Evolutionary conservation across 2,797 vertebrate genomes (phyloP).

Genomic region (Mico argentatus): DNA sequence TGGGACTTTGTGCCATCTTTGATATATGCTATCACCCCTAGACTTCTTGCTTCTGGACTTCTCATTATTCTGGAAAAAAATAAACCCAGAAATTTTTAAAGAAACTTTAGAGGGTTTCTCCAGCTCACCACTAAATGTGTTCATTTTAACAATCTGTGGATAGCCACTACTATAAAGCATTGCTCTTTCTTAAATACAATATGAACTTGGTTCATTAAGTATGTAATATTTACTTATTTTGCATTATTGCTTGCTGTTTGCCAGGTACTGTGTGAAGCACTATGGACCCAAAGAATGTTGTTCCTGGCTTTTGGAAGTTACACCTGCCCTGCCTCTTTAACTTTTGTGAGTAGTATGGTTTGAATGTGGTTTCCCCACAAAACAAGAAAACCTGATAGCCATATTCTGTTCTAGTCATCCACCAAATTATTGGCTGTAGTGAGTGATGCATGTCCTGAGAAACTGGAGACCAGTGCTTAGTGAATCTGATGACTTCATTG

Average conservation of each 20-base stretch:
- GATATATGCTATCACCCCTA: not conserved
- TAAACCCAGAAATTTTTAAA: too few species aligned
- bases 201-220: not conserved
- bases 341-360: not conserved
- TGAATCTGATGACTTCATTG: not conserved
- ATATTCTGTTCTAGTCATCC: not conserved
- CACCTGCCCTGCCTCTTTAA: not conserved
- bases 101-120: not conserved
- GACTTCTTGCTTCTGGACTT: not conserved
- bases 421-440: not conserved
- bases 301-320: not conserved
- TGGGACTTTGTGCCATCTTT: not conserved
- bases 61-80: conserved; percentile 2
- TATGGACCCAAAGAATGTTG: not conserved
- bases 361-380: not conserved
- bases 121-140: not conserved
- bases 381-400: not conserved
- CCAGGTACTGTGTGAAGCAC: not conserved
- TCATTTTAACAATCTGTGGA: not conserved
- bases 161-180: not conserved
- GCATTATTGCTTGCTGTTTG: not conserved
- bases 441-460: not conserved
- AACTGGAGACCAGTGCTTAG: not conserved
- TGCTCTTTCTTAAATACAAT: not conserved
- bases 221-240: not conserved